Conservation (phyloP, 2,888 invertebrate genomes). For the Brachylomia viminalis region DNA sequence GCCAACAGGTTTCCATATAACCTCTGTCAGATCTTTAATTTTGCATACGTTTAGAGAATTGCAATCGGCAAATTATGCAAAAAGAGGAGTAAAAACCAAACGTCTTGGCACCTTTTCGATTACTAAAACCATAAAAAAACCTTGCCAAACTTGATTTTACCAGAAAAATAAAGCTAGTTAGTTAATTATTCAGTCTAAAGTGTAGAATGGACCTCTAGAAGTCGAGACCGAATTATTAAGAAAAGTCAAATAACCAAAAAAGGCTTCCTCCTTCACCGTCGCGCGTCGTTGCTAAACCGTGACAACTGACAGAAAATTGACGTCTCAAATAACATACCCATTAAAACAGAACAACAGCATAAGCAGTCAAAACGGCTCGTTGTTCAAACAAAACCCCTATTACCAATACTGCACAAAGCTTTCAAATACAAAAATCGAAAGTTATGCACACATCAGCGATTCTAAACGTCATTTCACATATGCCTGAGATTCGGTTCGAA, state of each 20-base stretch:
- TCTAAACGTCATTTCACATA: constrained; percentile 70
- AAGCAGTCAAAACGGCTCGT: constrained; percentile 37
- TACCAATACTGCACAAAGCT: constrained; percentile 62
- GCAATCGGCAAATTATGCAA: constrained; percentile 30
- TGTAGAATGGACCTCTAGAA: background rate
- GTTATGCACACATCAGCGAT: constrained; percentile 72
- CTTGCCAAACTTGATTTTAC: constrained; percentile 4
- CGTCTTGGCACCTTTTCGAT: background rate
- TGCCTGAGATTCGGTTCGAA: constrained; percentile 65
- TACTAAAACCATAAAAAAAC: background rate
- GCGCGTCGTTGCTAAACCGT: background rate
- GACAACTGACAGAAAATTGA: constrained; percentile 24
- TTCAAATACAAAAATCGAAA: constrained; percentile 77
- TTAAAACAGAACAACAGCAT: constrained; percentile 48
- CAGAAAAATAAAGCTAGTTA: background rate
- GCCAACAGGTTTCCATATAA: constrained; percentile 51
- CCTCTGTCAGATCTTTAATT: constrained; percentile 45
- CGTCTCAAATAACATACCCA: constrained; percentile 17
- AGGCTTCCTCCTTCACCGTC: background rate
- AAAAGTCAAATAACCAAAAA: background rate
- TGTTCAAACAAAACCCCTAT: constrained; percentile 58
- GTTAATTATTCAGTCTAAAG: background rate
- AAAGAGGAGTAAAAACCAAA: constrained; percentile 14
- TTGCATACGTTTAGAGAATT: constrained; percentile 45
- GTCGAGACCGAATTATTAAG: background rate